phyloP scores from a whole-genome alignment of 2,888 invertebrate genomes.

The Brenthis ino region DNA sequence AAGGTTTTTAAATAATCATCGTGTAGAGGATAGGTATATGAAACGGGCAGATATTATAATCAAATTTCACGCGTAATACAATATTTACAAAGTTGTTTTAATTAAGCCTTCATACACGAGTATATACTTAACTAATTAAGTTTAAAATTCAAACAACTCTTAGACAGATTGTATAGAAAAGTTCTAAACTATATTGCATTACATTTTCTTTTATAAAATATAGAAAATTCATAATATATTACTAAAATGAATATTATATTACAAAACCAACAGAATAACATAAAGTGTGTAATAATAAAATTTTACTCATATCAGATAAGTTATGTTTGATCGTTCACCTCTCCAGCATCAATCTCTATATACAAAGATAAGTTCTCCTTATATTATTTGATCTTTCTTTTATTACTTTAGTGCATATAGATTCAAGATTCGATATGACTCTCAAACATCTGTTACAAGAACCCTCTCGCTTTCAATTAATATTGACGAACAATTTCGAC shows the following conservation, averaged over 20 bases:
- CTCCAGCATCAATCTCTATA: conserved; percentile 13
- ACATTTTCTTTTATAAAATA: not conserved
- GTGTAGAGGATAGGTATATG: too few relatives aligned
- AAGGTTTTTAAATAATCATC: too few relatives aligned
- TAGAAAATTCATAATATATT: not conserved
- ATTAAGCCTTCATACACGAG: too few relatives aligned
- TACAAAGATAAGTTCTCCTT: not conserved
- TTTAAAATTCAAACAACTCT: too few relatives aligned
- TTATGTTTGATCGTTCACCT: conserved; percentile 17
- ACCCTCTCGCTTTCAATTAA: conserved; percentile 63
- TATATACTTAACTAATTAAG: too few relatives aligned
- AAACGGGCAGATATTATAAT: too few relatives aligned
- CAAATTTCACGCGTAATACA: too few relatives aligned
- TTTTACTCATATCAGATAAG: not conserved
- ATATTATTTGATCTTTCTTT: conserved; percentile 19
- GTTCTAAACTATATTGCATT: too few relatives aligned
- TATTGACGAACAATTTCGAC: conserved; percentile 67
- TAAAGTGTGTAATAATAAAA: not conserved
- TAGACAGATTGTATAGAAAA: too few relatives aligned
- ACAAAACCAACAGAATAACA: not conserved
- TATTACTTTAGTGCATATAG: conserved; percentile 22
- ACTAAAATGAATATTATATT: not conserved
- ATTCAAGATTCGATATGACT: conserved; percentile 43
- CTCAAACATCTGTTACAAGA: conserved; percentile 63
- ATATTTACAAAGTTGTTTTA: too few relatives aligned